phyloP scores from a whole-genome alignment of 2,797 vertebrate species.

The Pangasius krempfi region DNA sequence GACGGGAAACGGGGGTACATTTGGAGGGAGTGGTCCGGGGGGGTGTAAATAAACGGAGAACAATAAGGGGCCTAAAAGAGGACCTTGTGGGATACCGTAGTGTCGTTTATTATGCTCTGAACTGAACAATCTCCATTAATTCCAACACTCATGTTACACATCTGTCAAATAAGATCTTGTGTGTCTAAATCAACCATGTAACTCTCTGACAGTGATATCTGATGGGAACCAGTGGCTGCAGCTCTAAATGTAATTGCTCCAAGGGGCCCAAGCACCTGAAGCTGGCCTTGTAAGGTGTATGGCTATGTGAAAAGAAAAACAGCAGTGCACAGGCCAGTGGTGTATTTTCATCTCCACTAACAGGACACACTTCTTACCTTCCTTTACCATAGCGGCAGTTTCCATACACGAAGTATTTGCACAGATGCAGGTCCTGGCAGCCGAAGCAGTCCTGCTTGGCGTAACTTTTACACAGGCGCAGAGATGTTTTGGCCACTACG shows the following conservation, averaged over 20 bases:
- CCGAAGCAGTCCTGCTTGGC: conserved; percentile 56
- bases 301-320: not conserved
- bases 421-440: conserved; percentile 83
- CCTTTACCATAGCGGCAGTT: conserved; percentile 79
- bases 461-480: conserved; percentile 78
- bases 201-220: not conserved
- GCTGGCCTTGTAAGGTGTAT: not conserved
- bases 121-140: not conserved
- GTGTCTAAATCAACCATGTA: not conserved
- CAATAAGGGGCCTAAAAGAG: not conserved
- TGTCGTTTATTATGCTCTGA: not conserved
- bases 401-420: conserved; percentile 83
- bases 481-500: conserved; percentile 69
- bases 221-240: not conserved
- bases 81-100: not conserved
- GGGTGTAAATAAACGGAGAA: not conserved
- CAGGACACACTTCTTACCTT: conserved; percentile 52
- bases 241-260: not conserved
- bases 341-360: not conserved
- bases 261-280: not conserved
- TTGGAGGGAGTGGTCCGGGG: not conserved
- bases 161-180: not conserved
- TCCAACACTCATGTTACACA: too few species aligned
- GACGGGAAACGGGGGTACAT: not conserved
- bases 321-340: not conserved